A percentile compares a stretch with the other conserved stretches of the same genome.
Conservation (phyloP, 2,113 vertebrate species). For the Meleagris gallopavo region DNA sequence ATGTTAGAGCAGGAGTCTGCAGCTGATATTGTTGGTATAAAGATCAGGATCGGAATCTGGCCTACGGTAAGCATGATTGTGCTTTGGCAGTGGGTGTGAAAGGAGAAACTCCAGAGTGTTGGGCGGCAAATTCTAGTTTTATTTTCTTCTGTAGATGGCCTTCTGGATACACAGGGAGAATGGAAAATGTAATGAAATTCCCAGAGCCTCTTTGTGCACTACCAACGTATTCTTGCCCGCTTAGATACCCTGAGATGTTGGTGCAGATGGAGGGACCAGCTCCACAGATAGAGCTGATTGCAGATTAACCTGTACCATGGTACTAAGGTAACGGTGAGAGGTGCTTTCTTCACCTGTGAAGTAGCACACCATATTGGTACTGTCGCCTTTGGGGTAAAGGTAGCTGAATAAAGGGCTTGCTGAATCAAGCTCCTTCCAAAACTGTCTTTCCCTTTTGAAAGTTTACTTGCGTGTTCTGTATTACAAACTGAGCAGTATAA, state of each 20-base stretch:
- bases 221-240: constrained; percentile 61
- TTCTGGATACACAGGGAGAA: constrained; percentile 65
- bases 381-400: not conserved
- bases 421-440: not conserved
- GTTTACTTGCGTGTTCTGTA: constrained; percentile 18
- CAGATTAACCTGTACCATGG: constrained; percentile 6
- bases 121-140: constrained; percentile 53
- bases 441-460: not conserved
- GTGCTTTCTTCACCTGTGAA: not conserved
- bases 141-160: constrained; percentile 71
- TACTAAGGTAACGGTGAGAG: not conserved
- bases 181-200: constrained; percentile 78
- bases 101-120: constrained; percentile 62
- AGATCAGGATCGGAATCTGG: constrained; percentile 29
- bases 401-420: not conserved
- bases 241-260: constrained; percentile 24
- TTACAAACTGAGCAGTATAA: constrained; percentile 9
- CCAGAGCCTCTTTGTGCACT: constrained; percentile 68
- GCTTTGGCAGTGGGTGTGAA: constrained; percentile 60
- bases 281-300: not conserved
- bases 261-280: constrained; percentile 3
- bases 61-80: constrained; percentile 52
- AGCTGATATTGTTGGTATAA: not conserved
- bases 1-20: not conserved
- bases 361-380: accelerated